Conservation (phyloP, 64 coral and sea anemone genomes). For the Exaiptasia diaphana region DNA sequence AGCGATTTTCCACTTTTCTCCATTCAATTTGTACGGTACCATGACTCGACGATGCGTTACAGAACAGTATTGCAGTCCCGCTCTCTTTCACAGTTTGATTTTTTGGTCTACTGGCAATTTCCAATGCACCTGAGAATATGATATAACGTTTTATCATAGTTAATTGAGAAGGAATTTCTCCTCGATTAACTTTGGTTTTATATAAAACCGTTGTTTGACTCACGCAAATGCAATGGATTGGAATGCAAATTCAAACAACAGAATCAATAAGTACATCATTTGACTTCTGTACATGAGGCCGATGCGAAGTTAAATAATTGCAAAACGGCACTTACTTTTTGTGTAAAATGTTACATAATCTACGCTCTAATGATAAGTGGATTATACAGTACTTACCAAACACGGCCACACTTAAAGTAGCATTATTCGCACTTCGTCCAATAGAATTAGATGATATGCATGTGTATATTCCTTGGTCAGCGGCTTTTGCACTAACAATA, state of each 20-base stretch:
- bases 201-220: no score
- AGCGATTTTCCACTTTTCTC: conserved; percentile 18
- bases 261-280: no score
- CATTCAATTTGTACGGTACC: neutral
- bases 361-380: no score
- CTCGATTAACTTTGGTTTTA: no score
- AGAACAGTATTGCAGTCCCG: neutral
- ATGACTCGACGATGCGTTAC: conserved; percentile 17
- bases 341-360: no score
- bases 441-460: conserved; percentile 54
- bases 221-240: no score
- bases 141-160: no score
- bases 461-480: conserved; percentile 44
- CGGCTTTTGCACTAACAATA: conserved; percentile 30
- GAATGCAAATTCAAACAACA: no score
- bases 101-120: neutral
- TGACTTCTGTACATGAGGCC: no score
- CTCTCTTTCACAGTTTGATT: conserved; percentile 37
- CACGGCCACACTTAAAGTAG: neutral
- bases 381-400: conserved; percentile 10
- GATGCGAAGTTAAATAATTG: no score
- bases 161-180: no score
- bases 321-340: no score
- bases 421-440: conserved; percentile 11
- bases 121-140: conserved; percentile 19